Base-by-base conservation (phyloP, 53 echinoderm and acorn worm genomes). In the Zoroaster sp. region DNA sequence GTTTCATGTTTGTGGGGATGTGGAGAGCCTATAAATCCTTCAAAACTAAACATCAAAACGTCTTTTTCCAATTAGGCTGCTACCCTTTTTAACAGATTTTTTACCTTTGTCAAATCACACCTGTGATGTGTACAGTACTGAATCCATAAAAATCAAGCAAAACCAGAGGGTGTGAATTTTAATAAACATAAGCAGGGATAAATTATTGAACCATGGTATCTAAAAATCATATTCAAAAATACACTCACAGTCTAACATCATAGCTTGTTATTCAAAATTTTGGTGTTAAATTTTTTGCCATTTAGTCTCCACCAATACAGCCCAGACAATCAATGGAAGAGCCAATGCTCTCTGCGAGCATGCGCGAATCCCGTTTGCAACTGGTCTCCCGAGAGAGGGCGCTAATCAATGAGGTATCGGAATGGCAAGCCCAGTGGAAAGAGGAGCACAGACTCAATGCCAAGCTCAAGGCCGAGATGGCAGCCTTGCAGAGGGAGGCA, bases 371-470 rank as follows among this genome's bases (percentile, higher is more conserved):
- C 45, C 88, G 91, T 59, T 71, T 94, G 31, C 94, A 95, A 77
- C 80, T 85, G 0, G 40, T 96, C 3, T 94, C 95, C 6, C 90
- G 96, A 63, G 97, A 97, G 94, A 95, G 96, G 92, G 98, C 98
- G 68, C 94, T 97, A 15, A 82, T 97, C 35, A 87, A 87, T 1
- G 98, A 97, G 77, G 94, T 97, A 9, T 90, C 91, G 11, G 98
- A 97, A 52, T 97, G 98, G 98, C 98, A 97, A 83, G 91, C 78
- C 42, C 95, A 93, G 71, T 97, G 98, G 98, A 96, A 97, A 68
- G 98, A 97, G 46, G 98, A 94, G 69, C 89, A 96, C 36, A 83
- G 89, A 23, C 93, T 96, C 36, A 97, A 93, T 44, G 93, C 91
- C 43, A 97, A 97, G 83, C 90, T 97, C 36, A 97, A 87, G 77